A percentile compares a stretch with the other conserved stretches of the same genome.
Evolutionary conservation across 2,797 vertebrate species (phyloP).

Genomic region (Aulostomus chinensis): DNA sequence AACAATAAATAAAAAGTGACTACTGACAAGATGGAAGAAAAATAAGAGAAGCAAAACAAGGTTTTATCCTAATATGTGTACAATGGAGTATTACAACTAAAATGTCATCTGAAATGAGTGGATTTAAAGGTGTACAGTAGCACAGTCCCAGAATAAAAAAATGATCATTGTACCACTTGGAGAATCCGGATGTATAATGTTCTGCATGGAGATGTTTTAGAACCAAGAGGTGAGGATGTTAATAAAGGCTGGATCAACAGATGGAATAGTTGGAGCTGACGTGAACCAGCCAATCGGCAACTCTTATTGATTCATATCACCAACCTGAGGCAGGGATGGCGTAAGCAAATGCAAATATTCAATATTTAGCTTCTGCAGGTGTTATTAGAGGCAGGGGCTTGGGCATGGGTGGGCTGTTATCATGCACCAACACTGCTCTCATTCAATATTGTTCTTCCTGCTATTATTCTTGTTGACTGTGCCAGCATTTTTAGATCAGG

Average conservation of each 20-base stretch:
- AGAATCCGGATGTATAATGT: background rate
- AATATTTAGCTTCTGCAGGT: slow-evolving; percentile 82
- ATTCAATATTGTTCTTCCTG: slow-evolving; percentile 67
- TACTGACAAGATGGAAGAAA: slow-evolving; percentile 17
- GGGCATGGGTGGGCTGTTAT: slow-evolving; percentile 66
- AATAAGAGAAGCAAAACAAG: slow-evolving; percentile 37
- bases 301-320: slow-evolving; percentile 79
- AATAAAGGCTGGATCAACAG: slow-evolving; percentile 76
- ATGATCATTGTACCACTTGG: slow-evolving; percentile 4
- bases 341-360: slow-evolving; percentile 85
- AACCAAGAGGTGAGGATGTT: slow-evolving; percentile 65
- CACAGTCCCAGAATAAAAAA: slow-evolving; percentile 12
- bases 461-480: slow-evolving; percentile 49
- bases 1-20: no score
- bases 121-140: slow-evolving; percentile 29
- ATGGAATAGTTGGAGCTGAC: slow-evolving; percentile 64
- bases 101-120: slow-evolving; percentile 61
- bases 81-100: slow-evolving; percentile 37
- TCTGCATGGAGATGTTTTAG: slow-evolving; percentile 44
- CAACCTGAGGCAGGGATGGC: slow-evolving; percentile 64
- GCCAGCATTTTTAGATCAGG: slow-evolving; percentile 66
- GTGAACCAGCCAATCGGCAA: slow-evolving; percentile 43
- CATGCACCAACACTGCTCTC: slow-evolving; percentile 50
- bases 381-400: slow-evolving; percentile 79
- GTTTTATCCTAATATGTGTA: slow-evolving; percentile 53